A percentile compares a stretch with the other conserved stretches of the same genome.
Conservation (phyloP, 2,888 invertebrate species). For the Ophion costatus region DNA sequence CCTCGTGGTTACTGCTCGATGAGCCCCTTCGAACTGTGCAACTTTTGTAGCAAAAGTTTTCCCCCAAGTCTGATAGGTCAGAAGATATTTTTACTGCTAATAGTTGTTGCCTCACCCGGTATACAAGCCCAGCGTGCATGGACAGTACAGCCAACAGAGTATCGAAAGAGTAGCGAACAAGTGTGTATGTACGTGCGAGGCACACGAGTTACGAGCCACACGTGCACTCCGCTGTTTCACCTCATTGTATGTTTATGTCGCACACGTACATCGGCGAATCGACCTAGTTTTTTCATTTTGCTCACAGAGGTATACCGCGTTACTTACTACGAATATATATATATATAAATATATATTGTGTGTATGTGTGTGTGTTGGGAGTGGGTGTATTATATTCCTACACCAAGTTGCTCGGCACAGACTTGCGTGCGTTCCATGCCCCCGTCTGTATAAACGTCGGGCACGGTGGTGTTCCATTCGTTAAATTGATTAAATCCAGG, state of each 20-base stretch:
- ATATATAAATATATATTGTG: conserved; percentile 16
- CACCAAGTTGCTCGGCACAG: neutral
- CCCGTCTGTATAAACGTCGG: conserved; percentile 28
- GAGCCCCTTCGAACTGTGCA: no score
- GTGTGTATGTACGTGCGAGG: conserved; percentile 29
- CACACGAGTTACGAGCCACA: conserved; percentile 49
- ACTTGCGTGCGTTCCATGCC: conserved; percentile 47
- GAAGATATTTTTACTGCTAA: no score
- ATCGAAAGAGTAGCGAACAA: conserved; percentile 31
- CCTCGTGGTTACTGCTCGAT: no score
- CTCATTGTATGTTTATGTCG: neutral
- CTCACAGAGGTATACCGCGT: conserved; percentile 33
- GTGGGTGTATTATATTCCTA: neutral
- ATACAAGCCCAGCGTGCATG: no score
- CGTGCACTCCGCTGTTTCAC: conserved; percentile 31
- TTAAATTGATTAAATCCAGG: conserved; percentile 45
- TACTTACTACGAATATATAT: neutral
- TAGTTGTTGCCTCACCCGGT: no score
- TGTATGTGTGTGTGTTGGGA: neutral
- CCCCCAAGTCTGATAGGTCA: no score
- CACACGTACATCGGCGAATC: conserved; percentile 28
- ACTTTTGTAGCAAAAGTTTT: no score
- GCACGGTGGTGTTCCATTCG: neutral
- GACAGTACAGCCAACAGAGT: neutral
- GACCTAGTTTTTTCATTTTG: conserved; percentile 67